Evolutionary conservation across 2,797 vertebrate species (phyloP), one percentile per base, ranked within the genome.

Genomic region (Pseudotriccus pelzelni): DNA sequence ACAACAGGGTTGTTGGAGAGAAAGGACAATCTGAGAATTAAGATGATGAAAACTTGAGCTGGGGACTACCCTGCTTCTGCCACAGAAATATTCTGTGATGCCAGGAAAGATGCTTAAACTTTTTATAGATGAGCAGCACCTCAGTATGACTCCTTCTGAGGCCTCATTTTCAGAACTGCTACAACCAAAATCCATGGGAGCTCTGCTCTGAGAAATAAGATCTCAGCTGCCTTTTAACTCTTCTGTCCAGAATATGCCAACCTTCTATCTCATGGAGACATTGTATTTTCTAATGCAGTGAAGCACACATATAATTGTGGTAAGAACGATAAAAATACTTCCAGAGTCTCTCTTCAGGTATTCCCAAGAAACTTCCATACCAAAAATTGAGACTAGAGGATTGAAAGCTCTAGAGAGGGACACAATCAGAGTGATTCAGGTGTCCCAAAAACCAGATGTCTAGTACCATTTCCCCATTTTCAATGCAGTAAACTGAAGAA

Each of bases 1-100:
- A 41, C 60, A 81, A 70, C n/a, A 82, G 15, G 20, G 36, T 8
- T 66, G 50, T 36, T 89, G 59, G 25, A 92, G 43, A 82, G 59
- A 82, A 92, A 90, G 36, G 25, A 93, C 73, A 81, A 87, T 74
- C 70, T 67, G 55, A 91, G 77, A 63, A 88, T 87, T 90, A 93
- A 69, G 50, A 52, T 74, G 67, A 88, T 73, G 37, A 89, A 90
- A 79, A 55, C 70, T 76, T 19, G 70, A 91, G 46, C 30, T 91
- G 78, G 11, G 76, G 30, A 85, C 79, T 67, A n/a, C 30, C 16
- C 30, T 63, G 43, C 47, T 91, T 78, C 76, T 87, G 70, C n/a
- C 64, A 84, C 69, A 82, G 39, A 79, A 77, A 82, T 92, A 9
- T 87, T 90, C 63, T 59, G 34, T 73, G 55, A 75, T 63, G 67